These are phyloP conservation scores for Champsocephalus gunnari DNA, from an alignment of 2,797 vertebrate species.

Conservation along the genomic window DNA sequence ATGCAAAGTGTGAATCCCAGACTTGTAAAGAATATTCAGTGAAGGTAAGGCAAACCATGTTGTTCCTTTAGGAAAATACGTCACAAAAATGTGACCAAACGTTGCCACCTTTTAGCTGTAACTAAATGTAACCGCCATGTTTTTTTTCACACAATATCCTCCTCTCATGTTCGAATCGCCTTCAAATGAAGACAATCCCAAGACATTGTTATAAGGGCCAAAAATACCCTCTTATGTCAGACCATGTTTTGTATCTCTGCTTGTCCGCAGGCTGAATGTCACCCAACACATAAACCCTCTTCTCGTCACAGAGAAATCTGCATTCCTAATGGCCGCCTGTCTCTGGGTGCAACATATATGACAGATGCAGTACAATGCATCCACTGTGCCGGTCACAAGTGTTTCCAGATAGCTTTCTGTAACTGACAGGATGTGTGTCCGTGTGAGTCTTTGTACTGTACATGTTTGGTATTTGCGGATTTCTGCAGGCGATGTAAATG, in stretches of 20 bases:
- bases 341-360: constrained; percentile 41
- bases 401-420: constrained; percentile 61
- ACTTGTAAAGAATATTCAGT: neutral
- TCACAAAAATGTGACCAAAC: neutral
- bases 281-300: constrained; percentile 34
- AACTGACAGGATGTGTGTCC: constrained; percentile 23
- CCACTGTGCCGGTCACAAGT: constrained; percentile 52
- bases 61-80: neutral
- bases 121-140: neutral
- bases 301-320: constrained; percentile 32
- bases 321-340: constrained; percentile 39
- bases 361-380: constrained; percentile 42
- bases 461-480: neutral
- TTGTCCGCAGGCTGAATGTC: constrained; percentile 31
- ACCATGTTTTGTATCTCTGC: constrained; percentile 13
- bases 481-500: constrained; percentile 28
- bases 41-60: neutral
- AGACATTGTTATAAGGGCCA: neutral
- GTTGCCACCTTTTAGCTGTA: neutral
- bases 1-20: neutral
- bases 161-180: neutral
- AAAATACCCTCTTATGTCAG: constrained; percentile 10
- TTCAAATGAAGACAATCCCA: neutral
- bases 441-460: neutral
- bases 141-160: neutral